Base-by-base conservation (phyloP, 2,113 vertebrate species). In the Cyanocitta stelleri region DNA sequence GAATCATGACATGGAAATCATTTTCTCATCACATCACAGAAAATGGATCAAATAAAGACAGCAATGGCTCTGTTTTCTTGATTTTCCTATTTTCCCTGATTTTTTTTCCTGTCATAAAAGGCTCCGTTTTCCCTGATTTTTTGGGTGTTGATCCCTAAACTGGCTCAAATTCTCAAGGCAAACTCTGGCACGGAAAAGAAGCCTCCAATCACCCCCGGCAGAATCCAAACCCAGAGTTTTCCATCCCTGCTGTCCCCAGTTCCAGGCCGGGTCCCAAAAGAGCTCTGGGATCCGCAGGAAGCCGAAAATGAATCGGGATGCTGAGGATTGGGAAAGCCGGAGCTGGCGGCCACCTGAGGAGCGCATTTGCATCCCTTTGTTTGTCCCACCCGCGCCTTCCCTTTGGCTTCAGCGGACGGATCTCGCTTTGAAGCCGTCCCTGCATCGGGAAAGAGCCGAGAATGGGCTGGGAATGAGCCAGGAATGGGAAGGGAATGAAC, bases 1-100 rank as follows among this genome's bases (percentile, higher is more conserved):
- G 29, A 8, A 4, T 9, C 3, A 5, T 1, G 14, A 4, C 13
- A 4, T 10, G 20, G 7, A 29, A 10, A 15, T 33, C 26, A 6
- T 23, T 13, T 59, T 16, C 3, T 24, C 55, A 4, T 13, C 72
- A 5, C 16, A 3, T 11, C 52, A 1, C 35, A 6, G 39, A 55
- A 16, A 19, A 30, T 0, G 16, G 59, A 16, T 13, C 23, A 20
- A 27, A 55, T 3, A 2, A 19, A 41, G 35, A 19, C 35, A 43
- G 24, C 3, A 4, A 35, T 22, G 29, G 41, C 55, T 21, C 20
- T 10, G 2, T 46, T 21, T 46, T 46, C 44, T 44, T 11, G 51
- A 52, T 52, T 52, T 52, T 52, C 27, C 16, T 3, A 30, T 54
- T 54, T 54, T 52, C 44, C 10, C 44, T 21, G 44, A 11, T 46